Base-by-base conservation (phyloP, 2,113 vertebrate genomes). In the Urocitellus parryii region DNA sequence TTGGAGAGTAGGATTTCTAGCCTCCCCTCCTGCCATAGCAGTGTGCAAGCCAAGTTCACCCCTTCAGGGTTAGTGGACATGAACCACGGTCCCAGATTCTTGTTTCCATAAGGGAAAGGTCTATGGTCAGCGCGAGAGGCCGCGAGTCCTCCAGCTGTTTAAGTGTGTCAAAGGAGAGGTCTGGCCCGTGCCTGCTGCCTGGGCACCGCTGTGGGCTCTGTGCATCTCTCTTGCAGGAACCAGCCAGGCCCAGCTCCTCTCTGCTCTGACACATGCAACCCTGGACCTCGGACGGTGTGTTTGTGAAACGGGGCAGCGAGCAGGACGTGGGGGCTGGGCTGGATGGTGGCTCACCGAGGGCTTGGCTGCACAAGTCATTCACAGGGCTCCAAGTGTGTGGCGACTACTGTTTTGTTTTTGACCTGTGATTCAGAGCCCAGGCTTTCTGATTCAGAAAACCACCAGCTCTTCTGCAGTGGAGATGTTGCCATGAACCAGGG, bases 191-290 rank as follows among this genome's bases (percentile, higher is more conserved):
- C 1, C 45, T 20, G 39, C 9, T 25, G 56, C 8, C 56, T 0
- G 1, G 1, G 10, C 16, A 0, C 29, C 0, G 8, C 8, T 25
- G 24, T 12, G 14, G 2, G 56, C 4, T n/a, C n/a, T 16, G 8
- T 32, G 13, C 2, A 4, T 0, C 24, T 29, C n/a, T 83, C 70
- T 48, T 39, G 53, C 2, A 34, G 78, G 37, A 45, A 63, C 58
- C 24, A 56, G 68, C 8, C 29, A 27, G 37, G 22, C 6, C 45
- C 39, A 27, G 79, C 24, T n/a, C 14, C 53, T 53, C 51, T 56
- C 53, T 56, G 45, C 45, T 45, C 45, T 45, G 45, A 45, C 7
- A 18, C 8, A 61, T 2, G 24, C 45, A 53, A 2, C 34, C 24
- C 45, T 34, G 48, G 42, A 51, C 76, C 34, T 14, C 3, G 1